These are phyloP conservation scores for Syngnathus floridae DNA, from an alignment of 2,113 vertebrate genomes.

Conservation along the genomic window DNA sequence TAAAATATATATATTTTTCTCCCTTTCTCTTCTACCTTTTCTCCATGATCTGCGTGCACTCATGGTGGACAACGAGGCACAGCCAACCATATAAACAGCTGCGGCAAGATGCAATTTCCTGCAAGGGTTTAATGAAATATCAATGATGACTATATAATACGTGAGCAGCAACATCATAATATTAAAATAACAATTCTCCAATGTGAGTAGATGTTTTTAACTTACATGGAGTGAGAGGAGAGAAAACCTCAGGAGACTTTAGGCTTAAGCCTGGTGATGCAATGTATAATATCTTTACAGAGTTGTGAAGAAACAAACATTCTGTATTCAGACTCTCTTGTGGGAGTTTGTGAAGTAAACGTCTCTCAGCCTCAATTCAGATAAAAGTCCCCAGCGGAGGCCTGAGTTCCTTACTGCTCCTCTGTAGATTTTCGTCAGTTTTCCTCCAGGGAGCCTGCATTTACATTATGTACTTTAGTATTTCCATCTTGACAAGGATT, in stretches of 20 bases:
- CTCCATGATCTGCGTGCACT: too few relatives aligned
- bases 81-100: not conserved
- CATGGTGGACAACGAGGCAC: too few relatives aligned
- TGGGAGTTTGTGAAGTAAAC: not conserved
- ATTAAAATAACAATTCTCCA: not conserved
- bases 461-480: not conserved
- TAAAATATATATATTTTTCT: too few relatives aligned
- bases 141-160: not conserved
- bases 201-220: not conserved
- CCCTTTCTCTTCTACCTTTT: too few relatives aligned
- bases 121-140: not conserved
- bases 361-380: not conserved
- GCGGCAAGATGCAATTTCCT: not conserved
- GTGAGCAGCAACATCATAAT: not conserved
- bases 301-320: constrained; percentile 3
- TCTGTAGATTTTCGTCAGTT: not conserved
- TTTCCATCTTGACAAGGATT: not conserved
- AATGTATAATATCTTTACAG: not conserved
- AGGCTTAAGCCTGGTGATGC: not conserved
- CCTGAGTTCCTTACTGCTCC: not conserved
- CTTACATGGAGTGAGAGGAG: not conserved
- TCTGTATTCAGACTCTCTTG: not conserved
- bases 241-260: not conserved
- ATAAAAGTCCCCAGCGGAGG: not conserved
- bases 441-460: constrained; percentile 1